A percentile compares a stretch with the other conserved stretches of the same genome.
Evolutionary conservation across 2,888 invertebrate species (phyloP).

Genomic region (Argynnis bischoffii): DNA sequence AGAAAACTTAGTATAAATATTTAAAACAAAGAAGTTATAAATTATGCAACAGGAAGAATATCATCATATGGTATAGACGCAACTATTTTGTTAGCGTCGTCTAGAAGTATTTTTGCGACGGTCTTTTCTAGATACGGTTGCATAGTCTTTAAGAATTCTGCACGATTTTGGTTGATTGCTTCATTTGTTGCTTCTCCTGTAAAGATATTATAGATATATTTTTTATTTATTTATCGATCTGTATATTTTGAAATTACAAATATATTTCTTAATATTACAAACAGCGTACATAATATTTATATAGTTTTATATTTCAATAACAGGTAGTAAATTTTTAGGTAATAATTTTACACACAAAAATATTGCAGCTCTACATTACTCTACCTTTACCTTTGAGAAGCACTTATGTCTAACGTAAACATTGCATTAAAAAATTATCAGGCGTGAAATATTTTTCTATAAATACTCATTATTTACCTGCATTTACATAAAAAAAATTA

Average conservation of each 20-base stretch:
- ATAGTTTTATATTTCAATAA: no score
- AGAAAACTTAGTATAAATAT: not conserved
- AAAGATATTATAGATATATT: slow-evolving; percentile 24
- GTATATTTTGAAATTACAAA: no score
- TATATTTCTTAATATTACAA: not conserved
- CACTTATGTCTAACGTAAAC: no score
- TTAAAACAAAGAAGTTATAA: not conserved
- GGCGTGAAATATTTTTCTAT: no score
- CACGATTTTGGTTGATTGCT: slow-evolving; percentile 83
- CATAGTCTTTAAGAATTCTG: slow-evolving; percentile 78
- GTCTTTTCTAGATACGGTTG: slow-evolving; percentile 83
- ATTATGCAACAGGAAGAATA: slow-evolving; percentile 69
- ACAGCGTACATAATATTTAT: no score
- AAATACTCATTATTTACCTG: not conserved
- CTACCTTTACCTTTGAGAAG: no score
- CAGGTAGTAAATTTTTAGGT: no score
- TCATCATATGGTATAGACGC: slow-evolving; percentile 77
- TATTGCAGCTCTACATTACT: no score
- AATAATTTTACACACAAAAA: no score
- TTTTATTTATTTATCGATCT: no score
- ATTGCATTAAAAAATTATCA: no score
- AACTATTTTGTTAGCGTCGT: slow-evolving; percentile 81
- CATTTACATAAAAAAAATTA: not conserved
- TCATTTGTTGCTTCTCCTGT: slow-evolving; percentile 80
- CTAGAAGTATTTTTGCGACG: slow-evolving; percentile 73